Percentiles rank a stretch among this genome's conserved stretches.
These are phyloP conservation scores for Melipona quadrifasciata DNA, from an alignment of 1,140 invertebrate genomes.

Conservation along the genomic window DNA sequence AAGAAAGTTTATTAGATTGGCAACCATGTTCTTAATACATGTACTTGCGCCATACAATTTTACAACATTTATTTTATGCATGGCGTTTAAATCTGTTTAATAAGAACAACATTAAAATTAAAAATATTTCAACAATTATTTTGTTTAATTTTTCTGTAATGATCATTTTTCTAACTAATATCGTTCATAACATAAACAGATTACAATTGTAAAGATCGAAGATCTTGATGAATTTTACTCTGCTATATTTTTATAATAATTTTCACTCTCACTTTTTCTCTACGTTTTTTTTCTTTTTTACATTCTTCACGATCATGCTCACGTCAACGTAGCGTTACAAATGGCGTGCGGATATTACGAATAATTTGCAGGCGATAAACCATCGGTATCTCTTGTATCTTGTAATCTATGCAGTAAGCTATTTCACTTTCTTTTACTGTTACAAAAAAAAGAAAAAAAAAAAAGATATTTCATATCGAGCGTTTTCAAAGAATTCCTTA, in stretches of 20 bases:
- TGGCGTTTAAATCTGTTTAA: neutral
- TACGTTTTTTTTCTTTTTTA: neutral
- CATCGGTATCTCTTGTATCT: neutral
- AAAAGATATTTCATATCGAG: neutral
- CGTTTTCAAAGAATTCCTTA: neutral
- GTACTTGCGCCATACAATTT: neutral
- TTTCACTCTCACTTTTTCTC: neutral
- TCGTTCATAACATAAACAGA: neutral
- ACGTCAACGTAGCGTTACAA: neutral
- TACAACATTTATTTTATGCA: neutral
- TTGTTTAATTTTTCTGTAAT: neutral
- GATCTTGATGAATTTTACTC: neutral
- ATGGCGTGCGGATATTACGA: neutral
- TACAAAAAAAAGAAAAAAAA: neutral
- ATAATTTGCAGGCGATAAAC: neutral
- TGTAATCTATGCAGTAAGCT: neutral
- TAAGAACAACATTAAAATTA: neutral
- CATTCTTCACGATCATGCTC: neutral
- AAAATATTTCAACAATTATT: neutral
- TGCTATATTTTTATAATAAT: neutral
- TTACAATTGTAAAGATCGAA: neutral
- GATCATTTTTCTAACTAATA: neutral
- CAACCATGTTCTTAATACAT: conserved; percentile 22
- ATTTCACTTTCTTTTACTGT: neutral
- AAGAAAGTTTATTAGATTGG: conserved; percentile 45